Conservation (phyloP, 2,797 vertebrate genomes). For the Semaprochilodus insignis region DNA sequence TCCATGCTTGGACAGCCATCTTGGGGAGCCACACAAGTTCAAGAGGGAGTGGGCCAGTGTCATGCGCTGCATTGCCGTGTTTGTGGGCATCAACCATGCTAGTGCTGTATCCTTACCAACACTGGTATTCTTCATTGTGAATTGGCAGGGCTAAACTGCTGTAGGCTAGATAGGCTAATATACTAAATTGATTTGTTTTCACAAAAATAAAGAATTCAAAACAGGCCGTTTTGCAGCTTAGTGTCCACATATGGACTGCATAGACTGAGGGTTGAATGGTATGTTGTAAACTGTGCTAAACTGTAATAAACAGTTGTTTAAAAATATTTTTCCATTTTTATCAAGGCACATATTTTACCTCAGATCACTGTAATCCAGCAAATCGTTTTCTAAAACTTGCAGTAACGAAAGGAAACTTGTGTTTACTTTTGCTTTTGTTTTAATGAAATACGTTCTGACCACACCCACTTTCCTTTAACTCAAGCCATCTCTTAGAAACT, state of each 20-base stretch:
- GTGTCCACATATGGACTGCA: too few species aligned
- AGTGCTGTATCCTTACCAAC: constrained; percentile 95
- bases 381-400: too few species aligned
- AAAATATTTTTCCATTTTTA: too few species aligned
- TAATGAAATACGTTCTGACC: not conserved
- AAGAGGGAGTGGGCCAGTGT: constrained; percentile 99
- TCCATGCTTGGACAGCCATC: constrained; percentile 94
- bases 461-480: constrained; percentile 81
- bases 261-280: too few species aligned
- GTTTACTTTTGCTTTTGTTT: not conserved
- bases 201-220: not conserved
- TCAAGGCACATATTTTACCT: too few species aligned
- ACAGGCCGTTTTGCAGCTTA: too few species aligned
- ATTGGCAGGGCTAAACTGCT: not conserved
- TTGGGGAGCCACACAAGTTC: constrained; percentile 98
- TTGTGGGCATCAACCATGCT: constrained; percentile 98
- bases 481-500: constrained; percentile 83
- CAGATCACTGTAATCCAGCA: too few species aligned
- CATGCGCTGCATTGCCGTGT: constrained; percentile 97
- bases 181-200: not conserved
- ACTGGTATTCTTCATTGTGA: not conserved
- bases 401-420: not conserved
- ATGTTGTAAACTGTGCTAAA: too few species aligned
- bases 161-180: not conserved
- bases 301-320: too few species aligned